phyloP scores from a whole-genome alignment of 2,888 invertebrate genomes.

The Drosophila colorata region DNA sequence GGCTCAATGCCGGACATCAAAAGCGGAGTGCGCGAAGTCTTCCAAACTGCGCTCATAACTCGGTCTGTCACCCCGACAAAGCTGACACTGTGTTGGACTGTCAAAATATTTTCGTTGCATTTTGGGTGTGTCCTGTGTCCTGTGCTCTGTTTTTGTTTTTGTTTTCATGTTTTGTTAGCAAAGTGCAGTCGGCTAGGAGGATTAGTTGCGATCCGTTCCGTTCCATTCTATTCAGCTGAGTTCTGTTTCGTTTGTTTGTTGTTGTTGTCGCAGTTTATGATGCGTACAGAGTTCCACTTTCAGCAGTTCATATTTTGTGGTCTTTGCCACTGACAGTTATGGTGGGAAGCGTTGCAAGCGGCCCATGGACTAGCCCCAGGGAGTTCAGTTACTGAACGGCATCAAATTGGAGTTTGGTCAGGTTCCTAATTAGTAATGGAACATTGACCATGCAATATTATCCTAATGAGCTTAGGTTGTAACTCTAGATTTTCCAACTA shows the following conservation, averaged over 20 bases:
- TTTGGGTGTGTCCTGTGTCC: slow-evolving; percentile 68
- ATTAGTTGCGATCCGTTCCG: slow-evolving; percentile 64
- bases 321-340: slow-evolving; percentile 64
- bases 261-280: slow-evolving; percentile 74
- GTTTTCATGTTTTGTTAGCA: slow-evolving; percentile 72
- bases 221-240: slow-evolving; percentile 11
- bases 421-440: slow-evolving; percentile 64
- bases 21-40: slow-evolving; percentile 51
- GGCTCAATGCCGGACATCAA: slow-evolving; percentile 55
- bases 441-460: slow-evolving; percentile 36
- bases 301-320: slow-evolving; percentile 75
- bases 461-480: slow-evolving; percentile 47
- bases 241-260: slow-evolving; percentile 57
- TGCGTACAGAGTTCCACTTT: slow-evolving; percentile 69
- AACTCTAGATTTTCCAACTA: slow-evolving; percentile 1
- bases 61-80: slow-evolving; percentile 23
- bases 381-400: neutral
- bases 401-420: slow-evolving; percentile 34
- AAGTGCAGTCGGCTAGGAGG: slow-evolving; percentile 68
- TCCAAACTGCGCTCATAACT: slow-evolving; percentile 45
- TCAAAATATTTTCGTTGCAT: slow-evolving; percentile 80
- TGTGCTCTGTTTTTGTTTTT: slow-evolving; percentile 48
- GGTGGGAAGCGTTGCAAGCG: slow-evolving; percentile 68
- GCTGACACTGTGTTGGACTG: slow-evolving; percentile 57
- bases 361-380: slow-evolving; percentile 6